Percentiles rank a stretch among this genome's conserved stretches.
Conservation (phyloP, 1,140 invertebrate species). For the Andricus grossulariae region DNA sequence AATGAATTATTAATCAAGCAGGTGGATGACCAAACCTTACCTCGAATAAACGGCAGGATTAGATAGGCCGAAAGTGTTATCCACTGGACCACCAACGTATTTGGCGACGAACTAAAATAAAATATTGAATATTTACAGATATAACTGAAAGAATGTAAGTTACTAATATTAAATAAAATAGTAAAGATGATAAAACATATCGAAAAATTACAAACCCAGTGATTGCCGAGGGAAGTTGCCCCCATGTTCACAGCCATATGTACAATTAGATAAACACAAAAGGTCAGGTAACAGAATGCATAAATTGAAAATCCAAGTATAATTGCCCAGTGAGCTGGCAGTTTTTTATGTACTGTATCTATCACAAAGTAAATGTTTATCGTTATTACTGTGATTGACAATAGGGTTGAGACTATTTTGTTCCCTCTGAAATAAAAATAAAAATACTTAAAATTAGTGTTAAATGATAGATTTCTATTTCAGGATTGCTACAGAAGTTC, state of each 20-base stretch:
- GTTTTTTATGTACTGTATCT: constrained; percentile 76
- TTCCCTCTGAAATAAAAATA: constrained; percentile 78
- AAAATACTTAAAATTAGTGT: constrained; percentile 38
- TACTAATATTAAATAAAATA: constrained; percentile 27
- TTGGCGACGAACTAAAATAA: constrained; percentile 67
- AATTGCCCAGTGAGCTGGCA: constrained; percentile 76
- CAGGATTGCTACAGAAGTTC: too few species aligned
- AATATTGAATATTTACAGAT: constrained; percentile 40
- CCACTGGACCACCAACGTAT: constrained; percentile 69
- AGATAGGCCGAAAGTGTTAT: constrained; percentile 64
- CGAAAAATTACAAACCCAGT: constrained; percentile 62
- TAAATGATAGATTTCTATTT: constrained; percentile 17
- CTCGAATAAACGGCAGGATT: constrained; percentile 70
- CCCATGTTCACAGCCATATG: constrained; percentile 85
- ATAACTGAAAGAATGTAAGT: constrained; percentile 33
- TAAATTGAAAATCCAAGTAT: constrained; percentile 78
- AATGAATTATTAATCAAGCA: not conserved
- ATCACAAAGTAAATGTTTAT: constrained; percentile 91
- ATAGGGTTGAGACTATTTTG: constrained; percentile 81
- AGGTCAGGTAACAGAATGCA: constrained; percentile 81
- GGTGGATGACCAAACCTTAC: constrained; percentile 56
- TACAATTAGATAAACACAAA: constrained; percentile 83
- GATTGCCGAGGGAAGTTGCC: constrained; percentile 61
- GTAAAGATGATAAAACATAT: constrained; percentile 31
- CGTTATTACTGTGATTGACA: constrained; percentile 84